These are phyloP conservation scores for Cervus canadensis DNA, from an alignment of 2,113 vertebrate genomes.

Conservation along the genomic window DNA sequence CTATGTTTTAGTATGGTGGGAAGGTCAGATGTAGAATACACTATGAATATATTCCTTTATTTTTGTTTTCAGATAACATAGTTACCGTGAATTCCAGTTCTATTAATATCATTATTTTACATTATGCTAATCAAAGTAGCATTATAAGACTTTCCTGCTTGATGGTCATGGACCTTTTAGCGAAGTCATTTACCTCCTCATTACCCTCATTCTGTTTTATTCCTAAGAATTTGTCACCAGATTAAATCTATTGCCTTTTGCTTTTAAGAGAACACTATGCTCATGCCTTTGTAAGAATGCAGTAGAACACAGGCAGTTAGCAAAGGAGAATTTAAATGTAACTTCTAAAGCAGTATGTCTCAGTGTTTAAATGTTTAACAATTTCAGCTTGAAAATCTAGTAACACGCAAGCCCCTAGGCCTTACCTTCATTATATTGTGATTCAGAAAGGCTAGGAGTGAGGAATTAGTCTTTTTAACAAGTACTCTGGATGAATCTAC, in stretches of 20 bases:
- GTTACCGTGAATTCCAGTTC: background rate
- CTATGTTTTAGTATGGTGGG: background rate
- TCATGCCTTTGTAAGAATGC: background rate
- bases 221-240: background rate
- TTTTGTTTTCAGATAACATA: background rate
- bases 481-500: background rate
- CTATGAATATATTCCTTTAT: accelerated
- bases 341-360: background rate
- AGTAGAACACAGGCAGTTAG: background rate
- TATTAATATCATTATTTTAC: background rate
- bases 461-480: background rate
- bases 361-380: background rate
- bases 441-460: background rate
- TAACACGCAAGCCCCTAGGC: background rate
- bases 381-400: background rate
- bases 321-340: background rate
- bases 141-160: background rate
- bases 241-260: background rate
- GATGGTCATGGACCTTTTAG: background rate
- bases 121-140: background rate
- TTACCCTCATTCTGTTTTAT: background rate
- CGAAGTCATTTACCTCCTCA: background rate
- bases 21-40: background rate
- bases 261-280: background rate
- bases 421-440: background rate